These are phyloP conservation scores for Melanotaenia trifasciata DNA, from an alignment of 2,797 vertebrate genomes.

Conservation along the genomic window DNA sequence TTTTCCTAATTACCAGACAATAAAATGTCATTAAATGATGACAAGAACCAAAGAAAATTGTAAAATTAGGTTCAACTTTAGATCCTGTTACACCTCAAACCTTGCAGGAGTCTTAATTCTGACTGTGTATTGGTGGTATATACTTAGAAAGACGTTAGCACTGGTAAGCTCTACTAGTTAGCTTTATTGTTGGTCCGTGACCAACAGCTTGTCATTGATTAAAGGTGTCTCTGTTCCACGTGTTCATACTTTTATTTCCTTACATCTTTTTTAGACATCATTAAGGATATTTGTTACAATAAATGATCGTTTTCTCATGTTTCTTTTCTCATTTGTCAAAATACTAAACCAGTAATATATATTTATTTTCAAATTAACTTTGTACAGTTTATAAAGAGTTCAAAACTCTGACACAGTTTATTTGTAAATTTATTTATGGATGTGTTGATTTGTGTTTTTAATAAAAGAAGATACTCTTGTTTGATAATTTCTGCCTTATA, in stretches of 20 bases:
- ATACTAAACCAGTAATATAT: conserved; percentile 33
- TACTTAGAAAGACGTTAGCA: not conserved
- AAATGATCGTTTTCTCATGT: conserved; percentile 11
- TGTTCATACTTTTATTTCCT: not conserved
- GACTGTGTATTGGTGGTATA: not conserved
- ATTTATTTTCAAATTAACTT: conserved; percentile 58
- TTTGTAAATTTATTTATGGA: conserved; percentile 57
- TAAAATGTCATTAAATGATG: not conserved
- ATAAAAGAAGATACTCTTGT: conserved; percentile 39
- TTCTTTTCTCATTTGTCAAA: conserved; percentile 29
- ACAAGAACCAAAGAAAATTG: conserved; percentile 14
- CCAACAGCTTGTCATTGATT: not conserved
- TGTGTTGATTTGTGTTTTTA: conserved; percentile 51
- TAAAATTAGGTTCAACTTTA: conserved; percentile 1
- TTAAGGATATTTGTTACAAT: not conserved
- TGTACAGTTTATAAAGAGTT: conserved; percentile 57
- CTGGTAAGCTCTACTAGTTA: not conserved
- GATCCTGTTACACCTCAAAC: conserved; percentile 1
- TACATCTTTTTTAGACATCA: too few relatives aligned
- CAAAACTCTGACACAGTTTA: conserved; percentile 9
- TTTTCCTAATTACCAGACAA: not conserved
- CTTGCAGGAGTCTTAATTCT: not conserved
- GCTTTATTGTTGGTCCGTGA: not conserved
- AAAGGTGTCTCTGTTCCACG: not conserved
- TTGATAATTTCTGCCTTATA: not conserved